Conservation (phyloP, 2,888 invertebrate species). For the Cephus sareptanus region DNA sequence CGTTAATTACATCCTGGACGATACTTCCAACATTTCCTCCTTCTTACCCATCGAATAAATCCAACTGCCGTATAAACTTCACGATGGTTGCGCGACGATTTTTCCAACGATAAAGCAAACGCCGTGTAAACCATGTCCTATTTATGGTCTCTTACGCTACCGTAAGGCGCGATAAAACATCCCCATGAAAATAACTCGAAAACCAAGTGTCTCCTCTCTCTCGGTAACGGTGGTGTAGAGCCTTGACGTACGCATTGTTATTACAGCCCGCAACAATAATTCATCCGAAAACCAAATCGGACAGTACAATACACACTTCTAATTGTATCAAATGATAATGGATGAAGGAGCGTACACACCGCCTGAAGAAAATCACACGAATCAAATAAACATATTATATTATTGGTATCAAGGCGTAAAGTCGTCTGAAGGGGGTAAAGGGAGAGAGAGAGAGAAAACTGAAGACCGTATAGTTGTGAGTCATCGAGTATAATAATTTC, state of each 20-base stretch:
- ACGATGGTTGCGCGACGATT: not conserved
- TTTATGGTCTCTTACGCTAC: constrained; percentile 14
- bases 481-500: not conserved
- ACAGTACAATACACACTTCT: not conserved
- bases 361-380: not conserved
- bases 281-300: constrained; percentile 1
- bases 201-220: not conserved
- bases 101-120: constrained; percentile 7
- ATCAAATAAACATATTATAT: not conserved
- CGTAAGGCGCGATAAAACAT: constrained; percentile 4
- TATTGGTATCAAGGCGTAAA: not conserved
- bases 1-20: not conserved
- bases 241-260: constrained; percentile 8
- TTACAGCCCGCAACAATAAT: constrained; percentile 16
- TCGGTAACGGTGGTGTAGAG: not conserved
- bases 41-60: not conserved
- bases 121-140: constrained; percentile 3
- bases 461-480: not conserved
- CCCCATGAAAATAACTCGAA: constrained; percentile 5
- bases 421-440: not conserved
- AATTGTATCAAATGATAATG: not conserved
- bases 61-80: not conserved
- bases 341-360: not conserved
- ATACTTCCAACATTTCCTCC: not conserved
- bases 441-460: not conserved